Base-by-base conservation (phyloP, 1,140 invertebrate species). In the Sycophila sp. region DNA sequence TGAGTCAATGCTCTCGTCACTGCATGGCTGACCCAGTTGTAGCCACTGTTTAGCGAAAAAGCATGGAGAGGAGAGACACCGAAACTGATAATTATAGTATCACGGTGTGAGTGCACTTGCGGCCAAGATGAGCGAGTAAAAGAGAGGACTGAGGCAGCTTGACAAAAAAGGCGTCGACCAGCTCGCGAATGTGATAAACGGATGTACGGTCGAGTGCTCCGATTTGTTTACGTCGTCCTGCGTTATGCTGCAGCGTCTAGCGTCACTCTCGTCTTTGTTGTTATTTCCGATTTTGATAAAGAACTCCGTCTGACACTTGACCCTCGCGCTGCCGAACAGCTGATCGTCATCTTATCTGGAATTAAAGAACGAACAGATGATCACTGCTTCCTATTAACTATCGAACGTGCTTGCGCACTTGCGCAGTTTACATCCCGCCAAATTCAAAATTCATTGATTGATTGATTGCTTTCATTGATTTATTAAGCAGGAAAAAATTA, bases 1-100 rank as follows among this genome's bases (percentile, higher is more conserved):
- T 62, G 67, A 69, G 67, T 69, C 67, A 60, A 55, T 55, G 36
- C 22, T 42, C 26, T 51, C 30, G 36, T 63, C 47, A n/a, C 7
- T 55, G 15, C 11, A 69, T 60, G 24, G n/a, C 49, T 67, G 66
- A 69, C 56, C 56, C 28, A 69, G 34, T 60, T 69, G 40, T 38
- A 59, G 17, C 28, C 32, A 60, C 38, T 40, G n/a, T 51, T 4
- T 4, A 58, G 17, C 26, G 26, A 49, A 17, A 49, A 24, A 30
- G 51, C n/a, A n/a, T n/a, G n/a, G n/a, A n/a, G n/a, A n/a, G 26
- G 34, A 56, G 5, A 32, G 56, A 45, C 56, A 30, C 22, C 11
- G 3, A 53, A 26, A 53, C 19, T 1, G 53, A 68, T 47, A 68
- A n/a, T n/a, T n/a, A n/a, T n/a, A n/a, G n/a, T n/a, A n/a, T n/a